Percentiles rank a stretch among this genome's conserved stretches.
Conservation (phyloP, 2,113 vertebrate species). For the Pterocles burchelli region DNA sequence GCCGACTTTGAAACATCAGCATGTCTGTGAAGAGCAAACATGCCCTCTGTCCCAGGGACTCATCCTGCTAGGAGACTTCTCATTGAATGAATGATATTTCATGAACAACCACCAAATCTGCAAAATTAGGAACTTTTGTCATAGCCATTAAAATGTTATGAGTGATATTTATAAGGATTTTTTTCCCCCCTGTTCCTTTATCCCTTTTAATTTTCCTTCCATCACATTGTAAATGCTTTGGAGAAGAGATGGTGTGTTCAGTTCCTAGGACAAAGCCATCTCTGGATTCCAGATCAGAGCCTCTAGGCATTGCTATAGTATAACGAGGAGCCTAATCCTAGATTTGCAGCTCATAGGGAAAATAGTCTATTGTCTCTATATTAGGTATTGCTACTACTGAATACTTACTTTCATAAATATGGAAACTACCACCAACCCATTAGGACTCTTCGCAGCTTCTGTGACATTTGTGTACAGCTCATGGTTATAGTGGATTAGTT, state of each 20-base stretch:
- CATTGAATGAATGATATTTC: background rate
- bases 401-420: slow-evolving; percentile 99
- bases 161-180: background rate
- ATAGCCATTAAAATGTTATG: background rate
- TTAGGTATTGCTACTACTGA: background rate
- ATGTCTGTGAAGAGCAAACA: background rate
- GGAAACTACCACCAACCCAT: slow-evolving; percentile 96
- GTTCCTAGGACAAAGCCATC: background rate
- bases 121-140: background rate
- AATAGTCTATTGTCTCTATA: background rate
- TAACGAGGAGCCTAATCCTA: background rate
- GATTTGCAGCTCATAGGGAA: background rate
- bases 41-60: background rate
- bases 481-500: slow-evolving; percentile 99
- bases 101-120: background rate
- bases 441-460: slow-evolving; percentile 97
- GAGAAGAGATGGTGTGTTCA: background rate
- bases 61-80: background rate
- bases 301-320: background rate
- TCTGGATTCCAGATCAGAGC: background rate
- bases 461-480: slow-evolving; percentile 97
- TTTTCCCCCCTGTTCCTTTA: no score
- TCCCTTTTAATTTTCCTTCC: background rate
- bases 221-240: background rate
- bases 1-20: background rate